Evolutionary conservation across 2,888 invertebrate species (phyloP), one percentile per base, ranked within the genome.

Genomic region (Lasioglossum lativentre): DNA sequence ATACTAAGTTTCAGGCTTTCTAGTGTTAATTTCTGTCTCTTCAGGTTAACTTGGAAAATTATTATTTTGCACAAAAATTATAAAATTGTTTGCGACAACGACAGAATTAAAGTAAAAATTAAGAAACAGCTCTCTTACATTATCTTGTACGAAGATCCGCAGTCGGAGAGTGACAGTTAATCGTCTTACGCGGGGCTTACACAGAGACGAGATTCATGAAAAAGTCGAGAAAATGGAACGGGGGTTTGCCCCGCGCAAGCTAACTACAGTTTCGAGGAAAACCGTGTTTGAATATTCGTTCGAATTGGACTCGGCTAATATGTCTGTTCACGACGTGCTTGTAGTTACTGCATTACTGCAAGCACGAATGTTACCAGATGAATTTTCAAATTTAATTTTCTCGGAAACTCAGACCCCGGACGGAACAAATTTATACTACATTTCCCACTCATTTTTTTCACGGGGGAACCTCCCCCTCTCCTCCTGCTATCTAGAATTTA

Each of bases 381-480:
- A 66, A 66, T 66, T 66, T 66, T 66, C 66, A 66, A 66, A 66
- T 66, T 66, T 66, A 30, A 66, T 66, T 66, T 66, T 30, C 66
- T 23, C 34, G 66, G 66, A 34, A 66, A 66, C 66, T 19, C 23
- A 40, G 34, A 23, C 66, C 10, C 19, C 34, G 23, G 19, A 34
- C 66, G 34, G 19, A 66, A 34, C 34, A 66, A 66, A 66, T 34
- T 66, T 66, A 66, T 66, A 66, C 66, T 34, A 23, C 66, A 34
- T 66, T 66, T 34, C 8, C 34, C 19, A 10, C 34, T 66, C 10
- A 66, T 34, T 66, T 66, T n/a, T 66, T 66, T 34, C 66, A 66
- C 23, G 66, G n/a, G n/a, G n/a, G n/a, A 23, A 23, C 34, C 23
- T 8, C 19, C 23, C 3, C 66, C 19, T 1, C 30, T 14, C 19